Percentiles rank a stretch among this genome's conserved stretches.
Evolutionary conservation across 2,888 invertebrate genomes (phyloP).

Genomic region (Rhabditophanes sp.): DNA sequence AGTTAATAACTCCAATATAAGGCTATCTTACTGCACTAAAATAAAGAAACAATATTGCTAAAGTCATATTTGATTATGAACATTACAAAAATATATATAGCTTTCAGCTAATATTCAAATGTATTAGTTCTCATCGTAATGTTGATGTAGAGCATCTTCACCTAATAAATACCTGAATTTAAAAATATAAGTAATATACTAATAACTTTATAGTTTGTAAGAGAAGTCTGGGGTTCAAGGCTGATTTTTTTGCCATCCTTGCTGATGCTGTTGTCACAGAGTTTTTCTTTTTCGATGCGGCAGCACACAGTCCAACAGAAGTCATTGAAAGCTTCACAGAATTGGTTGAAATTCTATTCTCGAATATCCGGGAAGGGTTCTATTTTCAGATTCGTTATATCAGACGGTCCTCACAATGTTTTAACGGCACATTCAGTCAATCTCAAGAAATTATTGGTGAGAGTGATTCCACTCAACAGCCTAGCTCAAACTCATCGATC

Average conservation of each 20-base stretch:
- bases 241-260: slow-evolving; percentile 18
- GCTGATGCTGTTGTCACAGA: slow-evolving; percentile 19
- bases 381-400: slow-evolving; percentile 15
- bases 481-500: too few relatives aligned
- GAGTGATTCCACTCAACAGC: too few relatives aligned
- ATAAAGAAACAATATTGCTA: too few relatives aligned
- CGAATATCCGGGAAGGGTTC: slow-evolving; percentile 14
- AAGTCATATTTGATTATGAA: too few relatives aligned
- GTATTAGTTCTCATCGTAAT: not conserved
- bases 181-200: slow-evolving; percentile 1
- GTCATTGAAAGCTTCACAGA: slow-evolving; percentile 22
- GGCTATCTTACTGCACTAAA: too few relatives aligned
- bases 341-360: slow-evolving; percentile 19
- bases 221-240: slow-evolving; percentile 16
- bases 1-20: too few relatives aligned
- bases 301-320: slow-evolving; percentile 19
- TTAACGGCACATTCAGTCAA: slow-evolving; percentile 11
- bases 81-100: too few relatives aligned
- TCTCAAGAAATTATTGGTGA: not conserved
- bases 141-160: not conserved
- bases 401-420: slow-evolving; percentile 14
- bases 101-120: too few relatives aligned
- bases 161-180: slow-evolving; percentile 2
- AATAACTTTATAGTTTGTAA: not conserved
- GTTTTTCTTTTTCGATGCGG: slow-evolving; percentile 20